Percentiles rank a stretch among this genome's conserved stretches.
Conservation (phyloP, 2,797 vertebrate genomes). For the Scolopax rusticola region DNA sequence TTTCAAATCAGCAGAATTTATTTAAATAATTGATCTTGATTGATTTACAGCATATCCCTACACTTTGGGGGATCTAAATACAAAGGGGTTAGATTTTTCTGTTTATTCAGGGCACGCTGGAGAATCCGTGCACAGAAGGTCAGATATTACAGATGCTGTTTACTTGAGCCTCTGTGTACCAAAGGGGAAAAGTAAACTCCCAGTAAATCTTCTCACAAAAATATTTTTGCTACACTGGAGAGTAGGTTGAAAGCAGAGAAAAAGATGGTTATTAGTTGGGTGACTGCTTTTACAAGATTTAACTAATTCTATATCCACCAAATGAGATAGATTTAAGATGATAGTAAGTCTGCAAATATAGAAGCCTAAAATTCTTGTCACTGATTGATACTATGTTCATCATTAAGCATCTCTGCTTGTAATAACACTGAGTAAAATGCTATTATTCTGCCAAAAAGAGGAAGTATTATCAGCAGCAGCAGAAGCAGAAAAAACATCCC, state of each 20-base stretch:
- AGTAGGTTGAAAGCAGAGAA: not conserved
- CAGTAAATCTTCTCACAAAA: slow-evolving; percentile 8
- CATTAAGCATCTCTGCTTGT: not conserved
- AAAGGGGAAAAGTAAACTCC: slow-evolving; percentile 33
- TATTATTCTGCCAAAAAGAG: not conserved
- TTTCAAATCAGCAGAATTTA: not conserved
- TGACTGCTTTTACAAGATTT: not conserved
- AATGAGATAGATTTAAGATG: not conserved
- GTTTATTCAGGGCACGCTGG: not conserved
- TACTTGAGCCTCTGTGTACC: slow-evolving; percentile 11
- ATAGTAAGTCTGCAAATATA: not conserved
- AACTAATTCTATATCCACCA: not conserved
- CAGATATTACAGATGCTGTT: slow-evolving; percentile 28
- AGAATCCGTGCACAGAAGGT: not conserved
- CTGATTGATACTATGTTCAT: not conserved
- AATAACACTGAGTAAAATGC: slow-evolving; percentile 10
- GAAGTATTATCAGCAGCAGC: not conserved
- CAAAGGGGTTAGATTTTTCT: not conserved
- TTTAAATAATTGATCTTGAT: slow-evolving; percentile 2
- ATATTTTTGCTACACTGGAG: not conserved
- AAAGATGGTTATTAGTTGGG: not conserved
- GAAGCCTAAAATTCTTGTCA: not conserved
- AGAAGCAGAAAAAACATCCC: not conserved
- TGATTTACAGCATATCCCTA: not conserved
- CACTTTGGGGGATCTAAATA: not conserved